Evolutionary conservation across 2,888 invertebrate genomes (phyloP).

Genomic region (Diarsia mendica): DNA sequence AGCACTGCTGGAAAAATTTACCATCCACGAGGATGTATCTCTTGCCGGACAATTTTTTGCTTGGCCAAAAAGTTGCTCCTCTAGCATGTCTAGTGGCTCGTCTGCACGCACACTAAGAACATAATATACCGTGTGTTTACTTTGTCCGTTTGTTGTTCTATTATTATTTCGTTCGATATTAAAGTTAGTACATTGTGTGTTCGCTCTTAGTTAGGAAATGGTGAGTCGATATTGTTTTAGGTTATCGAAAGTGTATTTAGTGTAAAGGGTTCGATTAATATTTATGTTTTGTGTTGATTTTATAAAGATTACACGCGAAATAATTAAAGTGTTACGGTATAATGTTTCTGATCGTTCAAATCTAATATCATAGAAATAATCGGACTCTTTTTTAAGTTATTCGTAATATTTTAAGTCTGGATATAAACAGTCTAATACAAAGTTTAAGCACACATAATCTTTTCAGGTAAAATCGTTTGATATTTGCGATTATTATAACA

Average conservation of each 20-base stretch:
- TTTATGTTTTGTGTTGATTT: conserved; percentile 28
- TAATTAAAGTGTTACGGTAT: neutral
- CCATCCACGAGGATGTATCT: too few relatives aligned
- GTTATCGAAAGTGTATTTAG: conserved; percentile 34
- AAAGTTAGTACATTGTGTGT: conserved; percentile 39
- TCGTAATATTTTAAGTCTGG: neutral
- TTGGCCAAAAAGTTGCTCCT: neutral
- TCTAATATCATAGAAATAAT: neutral
- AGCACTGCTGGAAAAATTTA: too few relatives aligned
- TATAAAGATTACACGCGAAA: neutral
- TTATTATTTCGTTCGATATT: conserved; percentile 56
- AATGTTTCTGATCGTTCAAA: neutral
- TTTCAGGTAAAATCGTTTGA: neutral
- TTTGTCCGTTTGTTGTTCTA: conserved; percentile 50
- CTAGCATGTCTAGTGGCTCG: neutral
- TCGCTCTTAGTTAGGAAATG: conserved; percentile 33
- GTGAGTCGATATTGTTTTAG: conserved; percentile 51
- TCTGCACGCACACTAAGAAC: neutral
- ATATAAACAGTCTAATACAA: neutral
- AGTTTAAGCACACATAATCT: too few relatives aligned
- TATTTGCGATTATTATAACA: neutral
- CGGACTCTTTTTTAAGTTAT: neutral
- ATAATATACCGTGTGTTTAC: conserved; percentile 34
- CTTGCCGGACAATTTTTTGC: neutral
- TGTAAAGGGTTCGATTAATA: neutral